Base-by-base conservation (phyloP, 2,797 vertebrate species). In the Coilia nasus region DNA sequence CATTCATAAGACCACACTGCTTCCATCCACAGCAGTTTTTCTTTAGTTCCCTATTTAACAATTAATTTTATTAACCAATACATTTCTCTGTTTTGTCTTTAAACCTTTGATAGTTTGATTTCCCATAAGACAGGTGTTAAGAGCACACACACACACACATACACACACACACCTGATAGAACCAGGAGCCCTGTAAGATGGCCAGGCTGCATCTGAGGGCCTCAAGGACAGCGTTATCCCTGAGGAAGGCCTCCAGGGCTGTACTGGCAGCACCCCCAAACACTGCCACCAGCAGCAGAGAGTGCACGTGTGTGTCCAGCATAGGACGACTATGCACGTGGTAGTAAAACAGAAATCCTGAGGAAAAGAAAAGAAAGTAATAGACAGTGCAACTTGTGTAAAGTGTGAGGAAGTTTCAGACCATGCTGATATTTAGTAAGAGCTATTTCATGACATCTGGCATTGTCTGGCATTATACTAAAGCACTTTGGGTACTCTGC, bases 281-380 rank as follows among this genome's bases (percentile, higher is more conserved):
- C 87, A 99, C 87, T 0, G 90, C 88, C 0, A 95, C 92, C 75
- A 99, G 94, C 88, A 99, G 95, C 88, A 99, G 91, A 0, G 95
- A 89, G 93, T 99, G 98, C 90, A 99, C 94, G 83, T 98, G 98
- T 83, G 96, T 94, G 31, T 99, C 98, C 90, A 99, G 84, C 1
- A 83, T 87, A 0, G 96, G 94, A 0, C 98, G 97, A 83, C 84
- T 93, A 19, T 96, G 95, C 75, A 98, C 86, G 0, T 99, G 98
- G 91, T 94, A 97, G 85, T 97, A 97, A 90, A 99, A 99, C 89
- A 99, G 96, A 85, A 97, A 97, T 56, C 98, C 98, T 99, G 93
- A 6, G 81, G 56, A 6, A 35, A 10, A 75, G 81, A 41, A 41
- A 41, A 41, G 35, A 41, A 41, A 41, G 2, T 41, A 41, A 41